These are phyloP conservation scores for Allygus modestus DNA, from an alignment of 2,888 invertebrate genomes.

Conservation along the genomic window DNA sequence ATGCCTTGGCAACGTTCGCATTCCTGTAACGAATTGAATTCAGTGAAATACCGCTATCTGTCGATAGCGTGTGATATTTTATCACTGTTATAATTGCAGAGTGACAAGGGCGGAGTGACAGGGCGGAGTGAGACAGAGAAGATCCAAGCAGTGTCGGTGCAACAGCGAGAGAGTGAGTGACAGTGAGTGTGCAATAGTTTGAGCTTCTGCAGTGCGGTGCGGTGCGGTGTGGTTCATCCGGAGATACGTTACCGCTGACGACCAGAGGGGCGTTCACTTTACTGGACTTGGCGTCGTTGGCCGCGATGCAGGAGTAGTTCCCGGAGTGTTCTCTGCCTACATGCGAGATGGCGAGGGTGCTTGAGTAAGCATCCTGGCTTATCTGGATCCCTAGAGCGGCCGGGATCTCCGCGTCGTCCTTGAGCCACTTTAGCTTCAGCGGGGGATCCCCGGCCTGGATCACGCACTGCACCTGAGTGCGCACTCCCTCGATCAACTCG, in stretches of 20 bases:
- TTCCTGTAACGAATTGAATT: background rate
- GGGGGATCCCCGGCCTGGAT: constrained; percentile 73
- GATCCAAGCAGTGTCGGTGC: background rate
- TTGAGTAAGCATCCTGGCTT: constrained; percentile 72
- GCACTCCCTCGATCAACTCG: constrained; percentile 73
- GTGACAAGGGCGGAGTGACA: background rate
- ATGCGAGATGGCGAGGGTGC: constrained; percentile 83
- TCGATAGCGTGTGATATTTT: background rate
- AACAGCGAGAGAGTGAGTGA: background rate
- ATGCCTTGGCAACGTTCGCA: no score
- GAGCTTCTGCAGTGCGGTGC: constrained; percentile 37
- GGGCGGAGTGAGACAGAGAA: background rate
- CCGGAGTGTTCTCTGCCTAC: constrained; percentile 83
- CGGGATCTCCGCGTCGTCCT: constrained; percentile 74
- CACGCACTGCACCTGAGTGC: constrained; percentile 74
- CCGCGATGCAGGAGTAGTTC: constrained; percentile 84
- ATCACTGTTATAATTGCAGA: background rate
- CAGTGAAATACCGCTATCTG: background rate
- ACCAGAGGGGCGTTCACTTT: constrained; percentile 82
- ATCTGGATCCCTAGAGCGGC: constrained; percentile 72
- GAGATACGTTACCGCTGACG: constrained; percentile 81
- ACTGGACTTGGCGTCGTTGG: constrained; percentile 83
- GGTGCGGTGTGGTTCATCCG: constrained; percentile 13
- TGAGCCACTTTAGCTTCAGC: constrained; percentile 73
- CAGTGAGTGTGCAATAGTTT: constrained; percentile 18